Base-by-base conservation (phyloP, 2,113 vertebrate species). In the Gobio gobio region DNA sequence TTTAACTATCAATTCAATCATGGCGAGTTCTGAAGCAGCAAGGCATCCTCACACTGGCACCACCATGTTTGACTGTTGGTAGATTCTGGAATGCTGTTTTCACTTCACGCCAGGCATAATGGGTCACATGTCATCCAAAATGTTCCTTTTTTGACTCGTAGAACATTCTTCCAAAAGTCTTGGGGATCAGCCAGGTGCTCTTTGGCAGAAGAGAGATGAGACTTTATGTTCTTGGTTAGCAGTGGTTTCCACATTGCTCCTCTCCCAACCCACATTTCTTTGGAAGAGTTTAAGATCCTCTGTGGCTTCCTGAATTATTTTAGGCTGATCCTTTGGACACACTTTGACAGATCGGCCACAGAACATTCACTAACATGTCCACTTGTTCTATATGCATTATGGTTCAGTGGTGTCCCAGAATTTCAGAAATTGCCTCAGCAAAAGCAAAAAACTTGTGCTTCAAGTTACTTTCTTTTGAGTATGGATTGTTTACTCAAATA, bases 171-270 rank as follows among this genome's bases (percentile, higher is more conserved):
- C 49, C 64, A 24, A 54, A 72, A 56, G 64, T 54, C 64, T 72
- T 82, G 80, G 64, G 64, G 80, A 70, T 72, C 47, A 72, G 80
- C 80, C 80, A 72, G 64, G 80, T 82, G 47, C 64, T 82, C 49
- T 72, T 47, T 82, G 80, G 64, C 64, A 54, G 64, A 81, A 66
- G 59, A 64, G 43, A 66, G 47, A 70, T n/a, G 80, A 72, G 80
- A 29, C 20, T 40, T 56, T 70, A 43, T 83, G 80, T 83, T 66
- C 10, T 36, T 51, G 78, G 61, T 81, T 51, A 81, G 78, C 61
- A 49, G 45, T 66, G 45, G 78, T 68, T 83, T 83, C 79, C 22
- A 83, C 80, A 56, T 82, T 58, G 26, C 64, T 51, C 45, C 64
- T 70, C 63, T 18, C 40, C 16, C 63, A 70, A 29, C 64, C 64